Evolutionary conservation across 23 tunicate species (phyloP).

Genomic region (Diplosoma virens): DNA sequence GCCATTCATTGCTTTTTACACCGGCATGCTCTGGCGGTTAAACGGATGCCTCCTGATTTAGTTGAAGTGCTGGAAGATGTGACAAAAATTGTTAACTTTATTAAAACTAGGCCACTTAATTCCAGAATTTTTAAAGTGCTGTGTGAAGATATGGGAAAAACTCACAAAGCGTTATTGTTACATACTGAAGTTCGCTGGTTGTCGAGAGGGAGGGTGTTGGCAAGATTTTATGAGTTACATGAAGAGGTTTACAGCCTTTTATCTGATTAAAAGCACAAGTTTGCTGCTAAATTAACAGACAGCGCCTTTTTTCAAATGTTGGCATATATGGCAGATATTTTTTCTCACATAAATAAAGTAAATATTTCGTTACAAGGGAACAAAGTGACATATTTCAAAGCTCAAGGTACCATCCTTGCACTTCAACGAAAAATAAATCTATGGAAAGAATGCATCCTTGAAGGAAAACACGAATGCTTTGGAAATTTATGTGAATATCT

Average conservation of each 20-base stretch:
- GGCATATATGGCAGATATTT: conserved; percentile 24
- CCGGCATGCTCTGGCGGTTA: conserved; percentile 31
- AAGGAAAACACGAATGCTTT: conserved; percentile 33
- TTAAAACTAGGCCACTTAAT: conserved; percentile 23
- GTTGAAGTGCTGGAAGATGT: conserved; percentile 24
- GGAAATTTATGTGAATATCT: conserved; percentile 29
- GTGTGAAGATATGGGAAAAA: conserved; percentile 25
- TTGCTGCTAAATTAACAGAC: conserved; percentile 27
- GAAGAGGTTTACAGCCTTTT: conserved; percentile 28
- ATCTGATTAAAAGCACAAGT: conserved; percentile 29
- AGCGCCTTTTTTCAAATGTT: conserved; percentile 24
- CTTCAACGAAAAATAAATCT: conserved; percentile 25
- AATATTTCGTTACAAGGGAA: conserved; percentile 28
- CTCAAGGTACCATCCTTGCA: conserved; percentile 29
- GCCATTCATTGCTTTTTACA: conserved; percentile 27
- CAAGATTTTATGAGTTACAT: conserved; percentile 23
- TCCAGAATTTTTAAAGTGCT: conserved; percentile 16
- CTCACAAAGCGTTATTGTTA: conserved; percentile 31
- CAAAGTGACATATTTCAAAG: conserved; percentile 23
- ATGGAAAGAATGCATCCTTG: conserved; percentile 31
- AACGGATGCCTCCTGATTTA: conserved; percentile 30
- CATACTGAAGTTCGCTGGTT: conserved; percentile 32
- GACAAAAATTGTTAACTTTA: conserved; percentile 26
- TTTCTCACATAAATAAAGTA: conserved; percentile 16
- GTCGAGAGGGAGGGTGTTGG: conserved; percentile 24